phyloP scores from a whole-genome alignment of 2,888 invertebrate species.

The Heliconius ismenius region DNA sequence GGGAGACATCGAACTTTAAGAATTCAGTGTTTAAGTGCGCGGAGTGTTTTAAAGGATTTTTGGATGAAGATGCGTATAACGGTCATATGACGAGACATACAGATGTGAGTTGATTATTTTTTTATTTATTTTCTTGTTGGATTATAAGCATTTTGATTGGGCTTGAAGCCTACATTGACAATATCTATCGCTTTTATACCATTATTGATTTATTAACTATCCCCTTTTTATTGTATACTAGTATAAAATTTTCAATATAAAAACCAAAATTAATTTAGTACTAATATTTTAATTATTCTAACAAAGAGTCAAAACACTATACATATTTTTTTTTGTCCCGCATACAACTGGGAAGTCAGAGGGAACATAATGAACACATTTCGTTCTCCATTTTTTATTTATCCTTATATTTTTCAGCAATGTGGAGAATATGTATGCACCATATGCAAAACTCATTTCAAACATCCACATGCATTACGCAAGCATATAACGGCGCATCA shows the following conservation, averaged over 20 bases:
- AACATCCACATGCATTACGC: slow-evolving; percentile 64
- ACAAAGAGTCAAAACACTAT: too few species aligned
- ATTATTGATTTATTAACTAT: too few species aligned
- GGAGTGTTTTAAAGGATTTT: slow-evolving; percentile 69
- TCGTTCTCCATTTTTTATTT: not conserved
- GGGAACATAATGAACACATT: not conserved
- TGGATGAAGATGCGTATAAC: slow-evolving; percentile 68
- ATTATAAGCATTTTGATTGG: not conserved
- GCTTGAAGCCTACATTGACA: too few species aligned
- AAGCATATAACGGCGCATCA: slow-evolving; percentile 76
- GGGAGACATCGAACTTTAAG: slow-evolving; percentile 66
- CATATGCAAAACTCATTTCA: slow-evolving; percentile 73
- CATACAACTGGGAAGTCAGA: not conserved
- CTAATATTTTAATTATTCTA: too few species aligned
- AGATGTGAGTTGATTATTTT: slow-evolving; percentile 55
- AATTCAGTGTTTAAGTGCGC: slow-evolving; percentile 68
- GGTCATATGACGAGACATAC: slow-evolving; percentile 68
- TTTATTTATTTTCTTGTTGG: not conserved
- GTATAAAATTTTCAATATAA: too few species aligned
- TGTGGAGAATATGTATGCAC: slow-evolving; percentile 67
- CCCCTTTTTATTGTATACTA: too few species aligned
- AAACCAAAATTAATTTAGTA: too few species aligned
- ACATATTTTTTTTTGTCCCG: not conserved
- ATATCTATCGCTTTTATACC: too few species aligned
- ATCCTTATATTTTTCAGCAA: slow-evolving; percentile 53